Evolutionary conservation across 2,797 vertebrate species (phyloP), one percentile per base, ranked within the genome.

Genomic region (Tokudaia tokunoshimensis): DNA sequence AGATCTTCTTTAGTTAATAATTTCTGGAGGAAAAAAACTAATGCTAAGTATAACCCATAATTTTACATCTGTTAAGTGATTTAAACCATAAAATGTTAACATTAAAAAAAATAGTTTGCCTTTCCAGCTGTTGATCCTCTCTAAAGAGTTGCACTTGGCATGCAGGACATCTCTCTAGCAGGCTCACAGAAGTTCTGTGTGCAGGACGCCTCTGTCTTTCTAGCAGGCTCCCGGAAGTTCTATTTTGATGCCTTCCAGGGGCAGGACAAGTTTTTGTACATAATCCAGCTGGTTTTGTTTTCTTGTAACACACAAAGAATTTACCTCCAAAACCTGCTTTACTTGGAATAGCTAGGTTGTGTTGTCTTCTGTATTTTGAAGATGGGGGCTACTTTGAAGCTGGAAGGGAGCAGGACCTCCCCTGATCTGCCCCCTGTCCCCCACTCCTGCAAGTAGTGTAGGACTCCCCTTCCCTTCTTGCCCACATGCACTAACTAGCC

Each of bases 41-140:
- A 95, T 95, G 87, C 97, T 98, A 98, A 97, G 87, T 96, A 93
- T 95, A 93, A 97, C 97, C 96, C 98, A 97, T 88, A 96, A 52
- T 97, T 98, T 98, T 98, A 97, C 95, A 97, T 97, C 97, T 96
- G 96, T 97, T 63, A 34, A 97, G 95, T 97, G 94, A 97, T 96
- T 97, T 94, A 95, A 98, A 94, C 94, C 97, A 78, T 96, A 93
- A 97, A 96, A 96, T 87, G 76, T 95, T 98, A 98, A 84, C 89
- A 91, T 94, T 34, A 15, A 92, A 95, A 29, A 57, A 72, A 57
- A 41, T 88, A 91, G 74, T 70, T 97, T 98, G 96, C 94, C 95
- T 87, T 98, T 98, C 98, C 98, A 98, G 98, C 98, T 98, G 98
- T 90, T 97, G 97, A 98, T 97, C 26, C 3, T 0, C 93, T 98